phyloP scores from a whole-genome alignment of 2,888 invertebrate species.

The Ceriagrion tenellum region DNA sequence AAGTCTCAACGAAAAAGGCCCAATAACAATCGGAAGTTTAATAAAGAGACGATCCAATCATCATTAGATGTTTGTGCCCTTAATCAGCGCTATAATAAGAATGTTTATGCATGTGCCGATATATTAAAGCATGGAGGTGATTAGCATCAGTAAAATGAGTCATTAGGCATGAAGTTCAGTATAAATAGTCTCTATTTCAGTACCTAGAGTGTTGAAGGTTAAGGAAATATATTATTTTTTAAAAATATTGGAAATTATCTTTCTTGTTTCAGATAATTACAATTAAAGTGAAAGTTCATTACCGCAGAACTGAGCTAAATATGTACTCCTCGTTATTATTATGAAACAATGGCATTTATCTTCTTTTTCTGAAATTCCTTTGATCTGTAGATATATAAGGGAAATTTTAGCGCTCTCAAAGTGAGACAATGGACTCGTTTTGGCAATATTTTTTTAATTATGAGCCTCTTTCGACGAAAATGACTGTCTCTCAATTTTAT shows the following conservation, averaged over 20 bases:
- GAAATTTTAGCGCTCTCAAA: background rate
- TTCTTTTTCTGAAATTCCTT: background rate
- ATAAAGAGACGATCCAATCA: too few species aligned
- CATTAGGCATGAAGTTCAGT: too few species aligned
- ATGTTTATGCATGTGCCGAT: too few species aligned
- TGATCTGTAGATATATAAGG: background rate
- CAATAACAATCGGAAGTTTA: too few species aligned
- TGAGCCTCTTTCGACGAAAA: background rate
- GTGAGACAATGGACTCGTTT: background rate
- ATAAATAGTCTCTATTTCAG: too few species aligned
- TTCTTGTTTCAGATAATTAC: background rate
- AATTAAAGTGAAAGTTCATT: background rate
- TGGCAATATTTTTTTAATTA: background rate
- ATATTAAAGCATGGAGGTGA: too few species aligned
- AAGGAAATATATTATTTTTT: background rate
- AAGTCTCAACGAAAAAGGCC: too few species aligned
- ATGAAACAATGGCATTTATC: background rate
- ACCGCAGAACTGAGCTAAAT: background rate
- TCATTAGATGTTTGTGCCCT: too few species aligned
- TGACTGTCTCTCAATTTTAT: background rate
- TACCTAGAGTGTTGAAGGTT: too few species aligned
- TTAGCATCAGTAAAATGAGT: too few species aligned
- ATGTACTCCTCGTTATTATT: background rate
- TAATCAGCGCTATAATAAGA: too few species aligned
- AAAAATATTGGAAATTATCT: background rate